Conservation (phyloP, 2,797 vertebrate species). For the Urosaurus nigricauda region DNA sequence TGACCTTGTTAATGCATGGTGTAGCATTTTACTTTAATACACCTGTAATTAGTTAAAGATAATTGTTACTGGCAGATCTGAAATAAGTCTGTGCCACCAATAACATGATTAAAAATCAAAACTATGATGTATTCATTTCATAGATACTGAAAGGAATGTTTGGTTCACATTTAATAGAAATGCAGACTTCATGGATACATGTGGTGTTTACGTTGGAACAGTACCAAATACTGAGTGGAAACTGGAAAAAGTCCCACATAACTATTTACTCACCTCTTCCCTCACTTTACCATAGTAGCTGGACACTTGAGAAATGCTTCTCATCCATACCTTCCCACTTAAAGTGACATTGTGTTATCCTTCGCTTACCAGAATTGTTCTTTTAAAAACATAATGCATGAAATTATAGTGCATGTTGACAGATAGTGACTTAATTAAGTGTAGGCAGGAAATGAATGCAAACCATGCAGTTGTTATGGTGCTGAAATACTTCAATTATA, state of each 20-base stretch:
- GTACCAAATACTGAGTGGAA: not conserved
- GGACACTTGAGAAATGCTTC: not conserved
- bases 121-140: not conserved
- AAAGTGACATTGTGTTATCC: not conserved
- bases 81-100: not conserved
- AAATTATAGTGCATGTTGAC: conserved; percentile 14
- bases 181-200: not conserved
- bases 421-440: not conserved
- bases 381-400: conserved; percentile 15
- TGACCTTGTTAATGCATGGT: not conserved
- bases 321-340: not conserved
- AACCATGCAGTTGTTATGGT: not conserved
- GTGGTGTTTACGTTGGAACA: not conserved
- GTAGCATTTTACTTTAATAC: not conserved
- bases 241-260: not conserved
- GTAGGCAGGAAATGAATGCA: conserved; percentile 27
- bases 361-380: conserved; percentile 29
- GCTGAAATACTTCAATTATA: conserved; percentile 26
- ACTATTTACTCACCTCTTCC: not conserved
- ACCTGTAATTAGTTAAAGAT: not conserved
- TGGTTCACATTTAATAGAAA: not conserved
- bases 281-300: not conserved
- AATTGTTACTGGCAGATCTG: not conserved
- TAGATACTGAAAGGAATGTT: not conserved
- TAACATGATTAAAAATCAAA: not conserved